Percentiles rank a stretch among this genome's conserved stretches.
phyloP scores from a whole-genome alignment of 2,113 vertebrate species.

The Athene cunicularia region DNA sequence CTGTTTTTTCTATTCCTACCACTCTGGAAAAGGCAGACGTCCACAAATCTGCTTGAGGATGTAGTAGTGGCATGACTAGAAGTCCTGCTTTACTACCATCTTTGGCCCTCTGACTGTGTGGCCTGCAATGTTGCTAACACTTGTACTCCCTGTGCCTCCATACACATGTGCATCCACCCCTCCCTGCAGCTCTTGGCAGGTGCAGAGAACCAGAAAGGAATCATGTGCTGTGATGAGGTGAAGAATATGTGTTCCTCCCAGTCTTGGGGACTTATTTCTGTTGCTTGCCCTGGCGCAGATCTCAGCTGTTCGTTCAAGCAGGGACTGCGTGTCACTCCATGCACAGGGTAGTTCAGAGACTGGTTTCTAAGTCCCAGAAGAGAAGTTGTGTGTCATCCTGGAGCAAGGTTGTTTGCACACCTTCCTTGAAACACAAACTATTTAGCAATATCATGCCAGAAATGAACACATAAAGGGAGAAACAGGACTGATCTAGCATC shows the following conservation, averaged over 20 bases:
- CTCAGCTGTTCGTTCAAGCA: not conserved
- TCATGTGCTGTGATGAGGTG: not conserved
- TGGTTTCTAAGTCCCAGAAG: not conserved
- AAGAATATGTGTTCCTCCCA: not conserved
- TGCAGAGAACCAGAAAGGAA: not conserved
- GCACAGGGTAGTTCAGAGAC: not conserved
- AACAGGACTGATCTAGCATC: not conserved
- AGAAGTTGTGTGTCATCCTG: accelerated
- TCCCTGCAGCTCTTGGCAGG: not conserved
- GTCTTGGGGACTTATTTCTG: not conserved
- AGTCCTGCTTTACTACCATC: not conserved
- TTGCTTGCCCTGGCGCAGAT: not conserved
- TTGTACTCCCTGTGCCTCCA: not conserved
- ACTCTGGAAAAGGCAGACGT: not conserved
- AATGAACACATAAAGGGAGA: not conserved
- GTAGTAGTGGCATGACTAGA: not conserved
- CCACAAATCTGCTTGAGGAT: not conserved
- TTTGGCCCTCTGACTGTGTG: not conserved
- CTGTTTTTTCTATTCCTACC: not conserved
- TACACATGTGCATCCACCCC: not conserved
- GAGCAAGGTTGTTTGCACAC: not conserved
- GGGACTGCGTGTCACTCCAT: not conserved
- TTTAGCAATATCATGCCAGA: not conserved
- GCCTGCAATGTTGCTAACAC: not conserved
- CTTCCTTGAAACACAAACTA: not conserved